Base-by-base conservation (phyloP, 2,113 vertebrate species). In the Sphaerodactylus townsendi region DNA sequence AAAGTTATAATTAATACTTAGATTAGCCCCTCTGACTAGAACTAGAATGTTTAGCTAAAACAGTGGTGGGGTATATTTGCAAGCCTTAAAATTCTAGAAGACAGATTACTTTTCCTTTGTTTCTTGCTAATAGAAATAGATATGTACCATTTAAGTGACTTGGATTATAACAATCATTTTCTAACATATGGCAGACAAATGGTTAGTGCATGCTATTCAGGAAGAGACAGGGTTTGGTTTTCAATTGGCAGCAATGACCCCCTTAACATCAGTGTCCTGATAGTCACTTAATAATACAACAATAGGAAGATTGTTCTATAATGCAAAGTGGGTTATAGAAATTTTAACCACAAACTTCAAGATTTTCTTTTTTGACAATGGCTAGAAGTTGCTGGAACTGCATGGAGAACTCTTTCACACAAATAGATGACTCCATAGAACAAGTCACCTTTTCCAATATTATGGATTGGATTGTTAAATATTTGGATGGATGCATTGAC, bases 131-230 rank as follows among this genome's bases (percentile, higher is more conserved):
- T 59, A 56, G 35, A 70, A 84, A 69, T 75, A 77, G 82, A 84
- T 69, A 74, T 44, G 37, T 39, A 41, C 8, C 17, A 2, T 35
- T 69, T 33, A 56, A 77, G 39, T 59, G 65, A 74, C 10, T 41
- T 28, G 25, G 5, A 56, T n/a, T 44, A 39, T 77, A n/a, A 37
- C 33, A 41, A 37, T 28, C 46, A 83, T 76, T 73, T 69, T 68
- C 65, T 10, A 56, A 3, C 48, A 70, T 82, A 82, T 82, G 80
- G 80, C 19, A 33, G 37, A 62, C 37, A 82, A 84, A 84, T 70
- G 64, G 53, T 84, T 69, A 44, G 75, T 41, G 28, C 39, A 71
- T 28, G 44, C 30, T 33, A 13, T 41, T 56, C 3, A 41, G 41
- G 13, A 7, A 28, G 48, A 14, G 30, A 14, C 17, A 5, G 37